Base-by-base conservation (phyloP, 2,888 invertebrate genomes). In the Hirtodrosophila cameraria region DNA sequence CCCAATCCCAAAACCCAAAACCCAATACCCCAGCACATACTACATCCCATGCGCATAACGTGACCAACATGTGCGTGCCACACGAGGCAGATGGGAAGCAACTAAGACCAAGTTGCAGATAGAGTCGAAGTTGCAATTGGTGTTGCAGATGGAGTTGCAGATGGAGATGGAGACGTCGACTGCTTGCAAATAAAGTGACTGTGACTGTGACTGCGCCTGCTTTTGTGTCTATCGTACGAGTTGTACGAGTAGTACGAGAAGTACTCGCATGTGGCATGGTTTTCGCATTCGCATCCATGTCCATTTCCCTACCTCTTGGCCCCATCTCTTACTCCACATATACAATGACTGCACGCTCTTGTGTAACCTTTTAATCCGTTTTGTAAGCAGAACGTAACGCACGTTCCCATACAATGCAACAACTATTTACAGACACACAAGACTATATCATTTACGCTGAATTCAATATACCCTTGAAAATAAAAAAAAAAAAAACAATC, bases 311-410 rank as follows among this genome's bases (percentile, higher is more conserved):
- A 6, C 7, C 8, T 38, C 7, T 7, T 6, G 1, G 28, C n/a
- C 9, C 7, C 4, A n/a, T 8, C 18, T 20, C 4, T n/a, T 18
- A 48, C 35, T 30, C 18, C 52, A 57, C 8, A n/a, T n/a, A n/a
- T n/a, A 66, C 27, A 54, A 53, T 63, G 70, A 59, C 75, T 23
- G 86, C 80, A 86, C 70, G 73, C 84, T 70, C 86, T 84, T 82
- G 83, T 86, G 82, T 81, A 88, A 88, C 84, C 88, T 88, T 88
- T 88, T 88, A 88, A 88, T 88, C 88, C 88, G 87, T 86, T 88
- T 88, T 87, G 86, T 87, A 88, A 88, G 86, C 89, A 86, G 79
- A 82, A 83, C 83, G 72, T 70, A 83, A 87, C 86, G 87, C 86
- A 82, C 79, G 79, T 75, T 82, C 60, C 60, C 71, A 85, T 75